Conservation (phyloP, 2,113 vertebrate species). For the Paradisaea rubra region DNA sequence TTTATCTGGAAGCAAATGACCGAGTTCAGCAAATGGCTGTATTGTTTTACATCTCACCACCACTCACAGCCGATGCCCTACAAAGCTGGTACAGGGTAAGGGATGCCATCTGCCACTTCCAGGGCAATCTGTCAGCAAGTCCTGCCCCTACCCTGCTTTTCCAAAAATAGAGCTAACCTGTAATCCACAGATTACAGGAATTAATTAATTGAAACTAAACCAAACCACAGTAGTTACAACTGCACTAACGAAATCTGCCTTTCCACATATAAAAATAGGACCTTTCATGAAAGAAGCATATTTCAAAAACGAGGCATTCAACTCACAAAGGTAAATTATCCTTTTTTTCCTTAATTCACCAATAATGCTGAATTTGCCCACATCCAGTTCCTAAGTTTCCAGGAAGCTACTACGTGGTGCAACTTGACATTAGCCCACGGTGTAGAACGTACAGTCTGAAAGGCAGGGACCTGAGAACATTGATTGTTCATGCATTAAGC, state of each 20-base stretch:
- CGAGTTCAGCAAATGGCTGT: not conserved
- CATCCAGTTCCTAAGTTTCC: not conserved
- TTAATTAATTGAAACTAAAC: not conserved
- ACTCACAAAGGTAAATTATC: not conserved
- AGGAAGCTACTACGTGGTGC: not conserved
- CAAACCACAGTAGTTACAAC: not conserved
- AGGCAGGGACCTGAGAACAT: not conserved
- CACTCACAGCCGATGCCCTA: not conserved
- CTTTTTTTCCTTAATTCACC: not conserved
- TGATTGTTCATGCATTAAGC: not conserved
- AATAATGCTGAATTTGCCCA: not conserved
- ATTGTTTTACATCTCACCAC: not conserved
- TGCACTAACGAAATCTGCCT: not conserved
- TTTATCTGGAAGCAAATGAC: not conserved
- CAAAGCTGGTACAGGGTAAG: not conserved
- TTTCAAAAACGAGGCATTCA: not conserved
- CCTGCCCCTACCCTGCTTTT: not conserved
- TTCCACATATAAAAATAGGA: fast-evolving
- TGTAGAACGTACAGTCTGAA: not conserved
- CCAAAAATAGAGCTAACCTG: slow-evolving; percentile 18
- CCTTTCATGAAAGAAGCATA: not conserved
- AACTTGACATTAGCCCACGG: not conserved
- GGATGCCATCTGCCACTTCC: slow-evolving; percentile 1
- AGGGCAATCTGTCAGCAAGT: not conserved
- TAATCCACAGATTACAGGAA: slow-evolving; percentile 12